Evolutionary conservation across 2,113 vertebrate species (phyloP), one percentile per base, ranked within the genome.

Genomic region (Equus przewalskii): DNA sequence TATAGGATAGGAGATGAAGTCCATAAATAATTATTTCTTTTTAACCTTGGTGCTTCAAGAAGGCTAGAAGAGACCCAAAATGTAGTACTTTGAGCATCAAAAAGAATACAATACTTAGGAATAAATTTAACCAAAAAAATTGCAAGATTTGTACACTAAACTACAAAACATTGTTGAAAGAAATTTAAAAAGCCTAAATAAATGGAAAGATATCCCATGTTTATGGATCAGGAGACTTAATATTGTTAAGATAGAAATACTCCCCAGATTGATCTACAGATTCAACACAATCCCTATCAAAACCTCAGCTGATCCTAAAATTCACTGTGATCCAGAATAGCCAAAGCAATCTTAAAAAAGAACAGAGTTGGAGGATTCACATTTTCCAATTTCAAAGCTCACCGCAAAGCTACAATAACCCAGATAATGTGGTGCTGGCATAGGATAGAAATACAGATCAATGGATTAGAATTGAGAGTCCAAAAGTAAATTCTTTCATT

Each of bases 31-130:
- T 75, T 89, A 46, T 65, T 88, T 21, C n/a, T 79, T 90, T 96
- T 96, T 84, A 91, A 76, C 14, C 36, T 75, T 58, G 46, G 7
- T 88, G 26, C 75, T 88, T 91, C n/a, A 91, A 95, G 72, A 89
- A 30, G 81, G 12, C 65, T 83, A 60, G 36, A 93, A 94, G 81
- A 49, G n/a, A 83, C 24, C 19, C 56, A 70, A 91, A 95, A 46
- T 24, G n/a, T 91, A 89, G n/a, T 49, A 64, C 5, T 58, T 84
- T 60, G 24, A 89, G 72, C 36, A 22, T 73, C 13, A 83, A 70
- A 96, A 87, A 58, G 22, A 22, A 64, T 36, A 81, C 24, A 89
- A 62, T 83, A 70, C 10, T 86, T 94, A 60, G 46, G 62, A 97
- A 78, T 90, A 93, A 73, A 75, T 83, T 96, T 80, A 95, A 89